Base-by-base conservation (phyloP, 2,797 vertebrate genomes). In the Eupleurogrammus muticus region DNA sequence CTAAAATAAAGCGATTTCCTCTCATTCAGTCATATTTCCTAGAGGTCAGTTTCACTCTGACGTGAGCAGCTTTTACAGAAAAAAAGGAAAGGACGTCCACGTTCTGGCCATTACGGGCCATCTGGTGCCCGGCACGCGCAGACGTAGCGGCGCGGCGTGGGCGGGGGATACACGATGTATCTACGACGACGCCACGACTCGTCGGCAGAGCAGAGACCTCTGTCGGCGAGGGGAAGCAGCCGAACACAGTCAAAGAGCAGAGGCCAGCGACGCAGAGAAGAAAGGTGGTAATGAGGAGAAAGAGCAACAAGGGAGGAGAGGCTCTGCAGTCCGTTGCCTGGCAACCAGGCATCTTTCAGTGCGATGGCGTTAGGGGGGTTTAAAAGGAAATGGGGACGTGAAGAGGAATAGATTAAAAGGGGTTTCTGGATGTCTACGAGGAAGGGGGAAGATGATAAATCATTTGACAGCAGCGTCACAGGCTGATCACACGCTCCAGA, bases 331-430 rank as follows among this genome's bases (percentile, higher is more conserved):
- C 56, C 23, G 92, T 94, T 92, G 90, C 92, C 79, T 86, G 81
- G 91, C 86, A 91, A 94, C 92, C 75, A 79, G 74, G 56, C 79
- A 73, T 82, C 79, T 81, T 80, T 85, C 68, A 50, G 60, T 61
- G 72, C 58, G 44, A 66, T 52, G 50, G 74, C 69, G 70, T 58
- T 75, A 50, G 66, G 73, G 78, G 56, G 34, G 53, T 19, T 54
- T 32, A 79, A 47, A 63, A 60, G 40, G 35, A 68, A 80, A 75
- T 67, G 19, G 48, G 68, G 24, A 64, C 11, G 54, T 71, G 68
- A 66, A 47, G 44, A 73, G 64, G 58, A 79, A 62, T 47, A 60
- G 49, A 75, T 69, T 70, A 32, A 77, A 75, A 48, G 28, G 40
- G 56, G 16, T 42, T 69, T 51, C 50, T 40, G 51, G 34, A 52